phyloP scores from a whole-genome alignment of 1,140 invertebrate species.

The Eurosta solidaginis region DNA sequence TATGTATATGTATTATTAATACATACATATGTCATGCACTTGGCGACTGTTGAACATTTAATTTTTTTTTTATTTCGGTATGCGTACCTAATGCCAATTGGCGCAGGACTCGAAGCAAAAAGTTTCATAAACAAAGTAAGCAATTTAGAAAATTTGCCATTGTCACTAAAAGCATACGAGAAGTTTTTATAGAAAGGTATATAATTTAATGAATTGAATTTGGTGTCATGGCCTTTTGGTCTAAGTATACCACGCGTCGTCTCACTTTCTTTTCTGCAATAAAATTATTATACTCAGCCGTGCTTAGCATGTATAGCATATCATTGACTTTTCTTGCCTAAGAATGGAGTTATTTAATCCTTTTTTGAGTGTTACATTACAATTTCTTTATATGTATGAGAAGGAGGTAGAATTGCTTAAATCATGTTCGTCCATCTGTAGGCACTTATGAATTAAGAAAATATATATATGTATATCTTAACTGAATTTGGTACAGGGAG shows the following conservation, averaged over 20 bases:
- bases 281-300: background rate
- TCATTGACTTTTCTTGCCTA: background rate
- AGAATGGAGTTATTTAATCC: background rate
- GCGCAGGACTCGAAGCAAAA: background rate
- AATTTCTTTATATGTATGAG: no score
- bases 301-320: background rate
- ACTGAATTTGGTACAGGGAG: background rate
- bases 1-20: background rate
- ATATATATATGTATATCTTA: background rate
- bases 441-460: background rate
- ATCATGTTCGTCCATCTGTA: background rate
- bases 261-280: no score
- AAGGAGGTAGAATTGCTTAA: no score
- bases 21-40: background rate
- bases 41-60: background rate
- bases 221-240: constrained; percentile 17
- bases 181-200: background rate
- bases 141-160: background rate
- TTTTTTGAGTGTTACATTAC: background rate
- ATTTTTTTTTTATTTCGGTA: background rate
- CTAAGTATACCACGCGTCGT: no score
- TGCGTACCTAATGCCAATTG: constrained; percentile 14
- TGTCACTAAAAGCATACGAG: background rate
- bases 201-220: constrained; percentile 2
- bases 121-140: background rate